phyloP scores from a whole-genome alignment of 2,113 vertebrate genomes.

The Ptychochromis oligacanthus region DNA sequence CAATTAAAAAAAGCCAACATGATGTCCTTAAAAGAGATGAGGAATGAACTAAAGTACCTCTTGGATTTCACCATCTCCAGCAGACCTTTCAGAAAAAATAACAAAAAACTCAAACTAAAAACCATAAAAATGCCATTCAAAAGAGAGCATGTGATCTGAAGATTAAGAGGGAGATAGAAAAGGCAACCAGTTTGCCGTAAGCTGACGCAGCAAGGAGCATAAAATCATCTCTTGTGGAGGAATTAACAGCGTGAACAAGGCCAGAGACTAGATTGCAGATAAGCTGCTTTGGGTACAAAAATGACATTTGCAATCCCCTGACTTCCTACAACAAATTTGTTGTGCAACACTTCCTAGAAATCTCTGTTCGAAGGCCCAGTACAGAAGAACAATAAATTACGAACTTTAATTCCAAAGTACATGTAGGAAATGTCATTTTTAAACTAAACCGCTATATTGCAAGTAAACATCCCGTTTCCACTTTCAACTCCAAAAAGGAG shows the following conservation, averaged over 20 bases:
- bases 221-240: conserved; percentile 48
- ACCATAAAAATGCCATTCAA: neutral
- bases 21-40: neutral
- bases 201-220: conserved; percentile 29
- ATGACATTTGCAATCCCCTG: conserved; percentile 54
- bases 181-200: neutral
- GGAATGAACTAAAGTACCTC: neutral
- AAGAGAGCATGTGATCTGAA: conserved; percentile 1
- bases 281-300: conserved; percentile 63
- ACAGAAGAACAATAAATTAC: neutral
- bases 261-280: conserved; percentile 61
- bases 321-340: conserved; percentile 21
- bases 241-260: conserved; percentile 44
- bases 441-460: neutral
- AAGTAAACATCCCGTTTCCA: neutral
- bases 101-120: neutral
- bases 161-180: conserved; percentile 30
- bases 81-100: neutral
- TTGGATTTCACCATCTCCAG: neutral
- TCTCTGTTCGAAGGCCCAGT: neutral
- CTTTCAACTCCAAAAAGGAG: conserved; percentile 3
- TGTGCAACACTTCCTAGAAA: conserved; percentile 57
- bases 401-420: neutral
- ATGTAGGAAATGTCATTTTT: neutral
- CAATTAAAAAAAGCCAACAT: neutral